Conservation (phyloP, 2,113 vertebrate species). For the Lagopus leucura region DNA sequence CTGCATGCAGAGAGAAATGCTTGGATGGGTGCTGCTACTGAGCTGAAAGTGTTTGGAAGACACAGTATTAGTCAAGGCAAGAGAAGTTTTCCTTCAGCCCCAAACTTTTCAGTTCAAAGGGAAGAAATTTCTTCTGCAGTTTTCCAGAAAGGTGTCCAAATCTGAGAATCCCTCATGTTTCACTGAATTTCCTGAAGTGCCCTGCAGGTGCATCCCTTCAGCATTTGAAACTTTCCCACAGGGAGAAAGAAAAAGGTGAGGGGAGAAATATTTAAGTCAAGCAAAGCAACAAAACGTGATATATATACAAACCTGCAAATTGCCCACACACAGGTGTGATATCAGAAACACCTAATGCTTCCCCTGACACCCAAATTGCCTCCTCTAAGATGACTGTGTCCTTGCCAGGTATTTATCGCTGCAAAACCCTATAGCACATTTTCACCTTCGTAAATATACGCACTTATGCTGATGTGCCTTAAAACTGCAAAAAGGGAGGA, state of each 20-base stretch:
- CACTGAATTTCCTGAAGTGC: not conserved
- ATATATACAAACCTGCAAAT: conserved; percentile 1
- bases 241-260: not conserved
- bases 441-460: not conserved
- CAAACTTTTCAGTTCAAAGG: not conserved
- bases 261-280: not conserved
- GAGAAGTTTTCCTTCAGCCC: not conserved
- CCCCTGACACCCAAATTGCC: not conserved
- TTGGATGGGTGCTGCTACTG: not conserved
- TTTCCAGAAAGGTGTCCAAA: not conserved
- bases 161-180: not conserved
- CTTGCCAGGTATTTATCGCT: not conserved
- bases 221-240: not conserved
- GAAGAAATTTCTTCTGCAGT: not conserved
- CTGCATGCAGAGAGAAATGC: fast-evolving
- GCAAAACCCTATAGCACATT: not conserved
- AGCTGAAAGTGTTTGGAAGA: not conserved
- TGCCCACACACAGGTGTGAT: not conserved
- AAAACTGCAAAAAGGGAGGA: not conserved
- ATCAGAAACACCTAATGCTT: not conserved
- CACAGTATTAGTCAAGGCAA: not conserved
- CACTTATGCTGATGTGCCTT: not conserved
- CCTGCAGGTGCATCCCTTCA: not conserved
- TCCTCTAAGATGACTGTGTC: not conserved
- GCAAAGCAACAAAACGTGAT: not conserved